Base-by-base conservation (phyloP, 35 echinoderm and acorn worm genomes). In the Patiria miniata region DNA sequence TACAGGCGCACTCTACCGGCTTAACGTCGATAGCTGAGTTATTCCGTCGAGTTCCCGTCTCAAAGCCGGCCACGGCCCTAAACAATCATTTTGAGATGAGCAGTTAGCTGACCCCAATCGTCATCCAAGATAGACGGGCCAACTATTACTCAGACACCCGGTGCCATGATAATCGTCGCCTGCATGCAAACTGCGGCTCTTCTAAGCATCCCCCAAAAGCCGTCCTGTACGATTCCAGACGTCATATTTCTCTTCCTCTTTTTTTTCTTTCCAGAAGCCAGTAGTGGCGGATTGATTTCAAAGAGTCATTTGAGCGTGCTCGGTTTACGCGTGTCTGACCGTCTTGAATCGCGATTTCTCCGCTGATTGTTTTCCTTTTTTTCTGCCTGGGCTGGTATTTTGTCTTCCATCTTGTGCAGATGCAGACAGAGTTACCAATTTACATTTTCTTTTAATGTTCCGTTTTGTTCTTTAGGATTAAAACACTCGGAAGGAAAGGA, bases 271-370 rank as follows among this genome's bases (percentile, higher is more conserved):
- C 2, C 34, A 73, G 29, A 73, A 73, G 9, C 65, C 65, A 22
- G 26, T n/a, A n/a, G n/a, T 34, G 65, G 22, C n/a, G 65, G 65
- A 73, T 73, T 73, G 65, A 73, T 73, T 73, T 73, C 65, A 73
- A 23, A 10, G 10, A 2, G 21, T 30, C 65, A 16, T 73, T 73
- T 73, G 23, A 73, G 65, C 65, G 65, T 26, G 65, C 26, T 73
- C 65, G 65, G 2, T 34, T 73, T 73, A 73, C 65, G 2, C 65
- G 29, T 34, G 65, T 23, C 19, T 73, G 65, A 18, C n/a, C 19
- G 65, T 73, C 34, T 32, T 26, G 10, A 73, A 73, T 28, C 65
- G 65, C 34, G 14, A 73, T 73, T 73, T 73, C 8, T 34, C 65
- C 65, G 0, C 8, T 73, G 65, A 73, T 73, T 73, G 65, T 73